Evolutionary conservation across 2,113 vertebrate genomes (phyloP).

Genomic region (Tragelaphus imberbis): DNA sequence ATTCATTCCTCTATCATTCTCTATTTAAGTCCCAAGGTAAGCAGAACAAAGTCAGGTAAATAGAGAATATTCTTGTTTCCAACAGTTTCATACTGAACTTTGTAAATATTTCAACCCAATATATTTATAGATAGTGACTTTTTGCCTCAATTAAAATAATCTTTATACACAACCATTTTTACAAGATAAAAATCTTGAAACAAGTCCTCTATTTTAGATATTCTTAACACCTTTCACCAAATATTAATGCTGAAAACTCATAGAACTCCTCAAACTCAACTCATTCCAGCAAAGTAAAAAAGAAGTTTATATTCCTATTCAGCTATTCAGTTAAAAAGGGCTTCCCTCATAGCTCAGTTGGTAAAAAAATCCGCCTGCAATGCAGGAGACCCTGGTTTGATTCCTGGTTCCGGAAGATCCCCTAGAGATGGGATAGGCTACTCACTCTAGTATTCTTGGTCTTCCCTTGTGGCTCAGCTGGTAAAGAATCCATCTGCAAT

Average conservation of each 20-base stretch:
- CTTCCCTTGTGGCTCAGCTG: not conserved
- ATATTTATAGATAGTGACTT: not conserved
- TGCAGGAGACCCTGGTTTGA: not conserved
- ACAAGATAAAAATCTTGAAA: conserved; percentile 6
- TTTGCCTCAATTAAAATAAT: not conserved
- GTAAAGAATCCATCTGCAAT: not conserved
- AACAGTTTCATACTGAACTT: not conserved
- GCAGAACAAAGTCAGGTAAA: not conserved
- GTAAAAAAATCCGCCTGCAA: not conserved
- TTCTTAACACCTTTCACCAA: not conserved
- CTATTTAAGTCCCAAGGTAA: not conserved
- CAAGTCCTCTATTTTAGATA: not conserved
- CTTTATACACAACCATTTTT: not conserved
- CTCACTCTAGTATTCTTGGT: not conserved
- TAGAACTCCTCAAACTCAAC: not conserved
- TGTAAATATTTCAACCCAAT: not conserved
- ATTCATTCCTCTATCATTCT: not conserved
- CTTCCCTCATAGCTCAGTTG: not conserved
- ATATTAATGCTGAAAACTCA: not conserved
- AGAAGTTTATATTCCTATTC: not conserved
- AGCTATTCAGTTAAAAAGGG: not conserved
- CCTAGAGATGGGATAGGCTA: not conserved
- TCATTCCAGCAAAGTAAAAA: not conserved
- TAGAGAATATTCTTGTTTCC: not conserved
- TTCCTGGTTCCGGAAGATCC: not conserved